Evolutionary conservation across 2,113 vertebrate genomes (phyloP).

Genomic region (Corythoichthys haematopterus): DNA sequence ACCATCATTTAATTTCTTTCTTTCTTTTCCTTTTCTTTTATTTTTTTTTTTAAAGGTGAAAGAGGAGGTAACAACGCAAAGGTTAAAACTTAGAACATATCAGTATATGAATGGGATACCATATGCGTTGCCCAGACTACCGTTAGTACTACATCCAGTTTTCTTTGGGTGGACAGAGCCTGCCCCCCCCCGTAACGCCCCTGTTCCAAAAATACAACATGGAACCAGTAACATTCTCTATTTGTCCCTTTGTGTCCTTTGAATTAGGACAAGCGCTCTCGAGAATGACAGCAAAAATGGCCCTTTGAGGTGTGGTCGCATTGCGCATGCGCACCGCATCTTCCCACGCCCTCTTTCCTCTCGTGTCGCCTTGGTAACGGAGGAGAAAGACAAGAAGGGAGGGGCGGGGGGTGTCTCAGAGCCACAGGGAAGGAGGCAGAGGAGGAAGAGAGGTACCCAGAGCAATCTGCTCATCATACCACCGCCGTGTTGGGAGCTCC

Average conservation of each 20-base stretch:
- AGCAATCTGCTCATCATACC: slow-evolving; percentile 23
- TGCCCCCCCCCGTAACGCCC: too few relatives aligned
- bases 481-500: slow-evolving; percentile 23
- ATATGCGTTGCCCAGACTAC: too few relatives aligned
- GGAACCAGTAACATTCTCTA: not conserved
- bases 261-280: not conserved
- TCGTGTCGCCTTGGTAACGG: slow-evolving; percentile 67
- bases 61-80: too few relatives aligned
- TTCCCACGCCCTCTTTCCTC: slow-evolving; percentile 53
- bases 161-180: too few relatives aligned
- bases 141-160: too few relatives aligned
- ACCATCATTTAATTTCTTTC: too few relatives aligned
- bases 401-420: slow-evolving; percentile 35
- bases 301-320: slow-evolving; percentile 22
- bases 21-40: too few relatives aligned
- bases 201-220: too few relatives aligned
- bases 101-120: too few relatives aligned
- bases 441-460: slow-evolving; percentile 57
- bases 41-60: too few relatives aligned
- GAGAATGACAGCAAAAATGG: slow-evolving; percentile 13
- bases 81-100: too few relatives aligned
- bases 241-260: not conserved
- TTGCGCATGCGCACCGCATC: slow-evolving; percentile 75
- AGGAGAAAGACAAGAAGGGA: slow-evolving; percentile 10
- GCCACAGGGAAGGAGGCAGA: slow-evolving; percentile 5